Base-by-base conservation (phyloP, 2,888 invertebrate genomes). In the Gnatocerus cornutus region DNA sequence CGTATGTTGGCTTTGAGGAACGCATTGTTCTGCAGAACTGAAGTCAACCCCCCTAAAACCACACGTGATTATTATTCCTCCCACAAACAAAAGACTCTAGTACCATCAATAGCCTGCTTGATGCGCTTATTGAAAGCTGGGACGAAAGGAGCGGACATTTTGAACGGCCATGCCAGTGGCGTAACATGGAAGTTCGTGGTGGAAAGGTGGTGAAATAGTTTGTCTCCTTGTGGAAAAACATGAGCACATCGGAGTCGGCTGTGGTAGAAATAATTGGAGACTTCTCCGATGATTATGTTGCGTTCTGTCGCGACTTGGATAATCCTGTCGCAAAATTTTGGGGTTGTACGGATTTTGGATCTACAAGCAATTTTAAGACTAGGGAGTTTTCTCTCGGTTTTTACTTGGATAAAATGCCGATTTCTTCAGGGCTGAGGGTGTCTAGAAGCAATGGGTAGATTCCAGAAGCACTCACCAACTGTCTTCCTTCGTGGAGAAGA, bases 131-230 rank as follows among this genome's bases (percentile, higher is more conserved):
- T 50, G 12, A 50, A 50, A 9, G 27, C 16, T 3, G 21, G 6
- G 10, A 50, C 50, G 10, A 50, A 50, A 8, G 50, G 50, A 10
- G 50, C 16, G 0, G 27, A n/a, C n/a, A 9, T 10, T 50, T 12
- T 50, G 29, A 50, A 50, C 5, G 50, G 27, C 50, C 50, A 50
- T 10, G 50, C 50, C n/a, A 29, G 2, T n/a, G 50, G 27, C 10
- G n/a, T n/a, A 9, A 29, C 12, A 6, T 29, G 27, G 10, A 50
- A 29, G 27, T 50, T 21, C 10, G 21, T 9, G 3, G 6, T 5
- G 27, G n/a, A 29, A 21, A 50, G 9, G 7, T 21, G 27, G 6
- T n/a, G n/a, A n/a, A 21, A 21, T 3, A 21, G 1, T 21, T 21
- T 21, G 21, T 21, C 21, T 21, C 21, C 2, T 21, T 1, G 4